Base-by-base conservation (phyloP, 1,140 invertebrate species). In the Aphidius ervi region DNA sequence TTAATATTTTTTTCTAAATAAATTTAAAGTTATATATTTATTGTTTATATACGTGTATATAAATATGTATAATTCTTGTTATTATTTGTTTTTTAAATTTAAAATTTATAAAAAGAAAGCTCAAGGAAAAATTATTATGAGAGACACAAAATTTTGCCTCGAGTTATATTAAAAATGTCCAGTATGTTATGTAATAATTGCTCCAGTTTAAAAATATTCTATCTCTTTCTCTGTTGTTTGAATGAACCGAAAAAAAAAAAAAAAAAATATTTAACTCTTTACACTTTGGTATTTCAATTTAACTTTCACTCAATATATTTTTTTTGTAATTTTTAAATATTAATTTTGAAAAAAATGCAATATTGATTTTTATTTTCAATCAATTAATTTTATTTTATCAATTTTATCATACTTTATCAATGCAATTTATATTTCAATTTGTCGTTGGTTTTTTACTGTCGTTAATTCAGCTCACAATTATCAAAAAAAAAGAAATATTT, bases 251-350 rank as follows among this genome's bases (percentile, higher is more conserved):
- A 31, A 31, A 31, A 3, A 31, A 31, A 3, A 68, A 69, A 64
- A 58, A 16, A 16, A 16, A 16, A 16, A n/a, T n/a, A n/a, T 16
- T 16, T 16, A 16, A 16, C 16, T 16, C 16, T 58, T 49, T 67
- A 64, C 59, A 67, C 65, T 66, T 70, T 60, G 70, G 67, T 74
- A 73, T 73, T 73, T 69, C 68, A 66, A 63, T 67, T 31, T 73
- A 68, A 74, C 72, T 74, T 74, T 74, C 72, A 74, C 72, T 74
- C 72, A 74, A 73, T 74, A 59, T 66, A 70, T 63, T 71, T 68
- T 71, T 73, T 52, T 52, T 43, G 3, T 7, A 8, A 4, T 43
- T 3, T 43, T 8, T 43, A 10, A 10, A 43, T 43, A 43, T 43
- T 16, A 16, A 16, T 16, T 16, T 16, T 16, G 16, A 16, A 16